A percentile compares a stretch with the other conserved stretches of the same genome.
These are phyloP conservation scores for Drosophila gaucha DNA, from an alignment of 2,888 invertebrate genomes.

Conservation along the genomic window DNA sequence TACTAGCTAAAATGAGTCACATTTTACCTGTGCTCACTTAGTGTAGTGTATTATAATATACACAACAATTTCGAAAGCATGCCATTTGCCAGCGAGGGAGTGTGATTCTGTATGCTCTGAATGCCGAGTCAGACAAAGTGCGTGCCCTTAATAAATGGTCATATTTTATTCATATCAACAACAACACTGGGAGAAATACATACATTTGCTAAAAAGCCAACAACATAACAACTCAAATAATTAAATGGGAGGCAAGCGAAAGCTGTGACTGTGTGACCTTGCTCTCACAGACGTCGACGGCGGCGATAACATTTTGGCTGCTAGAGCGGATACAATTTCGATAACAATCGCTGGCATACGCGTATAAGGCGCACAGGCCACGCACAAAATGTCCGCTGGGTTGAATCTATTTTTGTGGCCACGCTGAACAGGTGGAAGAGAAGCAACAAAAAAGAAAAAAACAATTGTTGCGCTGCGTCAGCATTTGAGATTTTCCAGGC, in stretches of 20 bases:
- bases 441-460: conserved; percentile 36
- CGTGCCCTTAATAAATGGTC: conserved; percentile 39
- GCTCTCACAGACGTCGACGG: background rate
- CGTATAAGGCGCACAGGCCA: conserved; percentile 39
- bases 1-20: no score
- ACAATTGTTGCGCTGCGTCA: conserved; percentile 56
- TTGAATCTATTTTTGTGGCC: conserved; percentile 44
- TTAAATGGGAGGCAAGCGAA: background rate
- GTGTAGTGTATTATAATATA: conserved; percentile 1
- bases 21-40: background rate
- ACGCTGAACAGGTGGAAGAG: conserved; percentile 61
- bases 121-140: conserved; percentile 23
- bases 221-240: background rate
- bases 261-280: conserved; percentile 30
- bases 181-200: conserved; percentile 9
- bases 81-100: background rate
- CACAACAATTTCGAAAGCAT: conserved; percentile 1
- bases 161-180: conserved; percentile 40
- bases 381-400: conserved; percentile 54
- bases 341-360: conserved; percentile 47
- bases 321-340: conserved; percentile 74
- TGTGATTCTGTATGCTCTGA: conserved; percentile 1
- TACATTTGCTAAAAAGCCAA: conserved; percentile 16
- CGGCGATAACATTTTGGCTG: conserved; percentile 38
- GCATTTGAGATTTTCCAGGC: conserved; percentile 66